phyloP scores from a whole-genome alignment of 2,797 vertebrate genomes.

The Eulemur albifrons region DNA sequence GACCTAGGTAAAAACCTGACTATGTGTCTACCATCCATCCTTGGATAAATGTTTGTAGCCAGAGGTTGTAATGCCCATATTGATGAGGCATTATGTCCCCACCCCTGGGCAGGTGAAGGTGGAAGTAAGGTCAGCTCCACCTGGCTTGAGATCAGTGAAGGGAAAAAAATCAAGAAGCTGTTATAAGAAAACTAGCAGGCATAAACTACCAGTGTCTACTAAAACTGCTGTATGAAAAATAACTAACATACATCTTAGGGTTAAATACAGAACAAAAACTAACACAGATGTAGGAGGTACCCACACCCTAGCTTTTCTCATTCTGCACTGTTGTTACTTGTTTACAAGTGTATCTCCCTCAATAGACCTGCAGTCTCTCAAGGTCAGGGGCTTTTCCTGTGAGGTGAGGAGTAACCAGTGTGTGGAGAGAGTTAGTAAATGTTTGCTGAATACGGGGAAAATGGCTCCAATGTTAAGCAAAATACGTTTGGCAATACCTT shows the following conservation, averaged over 20 bases:
- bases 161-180: background rate
- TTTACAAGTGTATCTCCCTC: slow-evolving; percentile 16
- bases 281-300: background rate
- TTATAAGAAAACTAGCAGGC: background rate
- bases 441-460: background rate
- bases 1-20: background rate
- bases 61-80: background rate
- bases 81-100: background rate
- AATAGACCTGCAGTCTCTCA: background rate
- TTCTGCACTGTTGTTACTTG: background rate
- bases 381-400: background rate
- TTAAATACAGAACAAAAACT: background rate
- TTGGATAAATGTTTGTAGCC: background rate
- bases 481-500: background rate
- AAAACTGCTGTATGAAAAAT: background rate
- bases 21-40: too few relatives aligned
- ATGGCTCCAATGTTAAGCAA: background rate
- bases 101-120: background rate
- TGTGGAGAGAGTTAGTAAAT: background rate
- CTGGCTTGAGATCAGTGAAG: background rate
- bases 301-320: background rate
- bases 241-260: background rate
- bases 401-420: background rate
- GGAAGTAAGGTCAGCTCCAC: background rate
- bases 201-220: background rate